Base-by-base conservation (phyloP, 2,113 vertebrate genomes). In the Etheostoma spectabile region DNA sequence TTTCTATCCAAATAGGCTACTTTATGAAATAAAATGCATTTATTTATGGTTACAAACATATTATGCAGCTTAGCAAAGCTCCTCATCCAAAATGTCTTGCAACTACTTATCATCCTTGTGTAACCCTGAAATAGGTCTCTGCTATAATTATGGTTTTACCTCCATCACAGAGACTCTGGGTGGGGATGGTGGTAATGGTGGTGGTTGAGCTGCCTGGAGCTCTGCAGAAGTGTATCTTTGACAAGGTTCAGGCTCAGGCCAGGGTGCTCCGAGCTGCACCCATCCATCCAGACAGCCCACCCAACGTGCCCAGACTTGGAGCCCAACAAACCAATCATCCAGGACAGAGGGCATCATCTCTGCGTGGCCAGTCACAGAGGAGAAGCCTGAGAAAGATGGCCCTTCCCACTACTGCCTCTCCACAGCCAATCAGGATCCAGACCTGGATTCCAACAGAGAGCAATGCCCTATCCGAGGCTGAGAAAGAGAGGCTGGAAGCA, bases 361-460 rank as follows among this genome's bases (percentile, higher is more conserved):
- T 22, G 16, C 35, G 1, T 60, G 42, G 63, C 60, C 45, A 3
- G 35, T 87, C 74, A 24, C 66, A 21, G 61, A 84, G 56, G 75
- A 89, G 73, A 53, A 55, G 60, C 30, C 27, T 55, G 27, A 72
- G 8, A 27, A 27, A 10, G 2, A 8, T 2, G n/a, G 56, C 2
- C 24, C 22, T 24, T 10, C 42, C 79, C 8, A 12, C 33, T 27
- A 10, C 80, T 35, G 19, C n/a, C 55, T 62, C 75, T 22, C 87
- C 74, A 1, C 90, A 93, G 84, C 94, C 95, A 86, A 94, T 96
- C 77, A 93, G 95, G 79, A 95, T 96, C 64, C 85, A 45, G 33
- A 93, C 70, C 48, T 96, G 95, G 96, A 86, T 86, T 27, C 48
- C 74, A 1, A 71, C 16, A 63, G 92, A 94, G 73, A 93, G 84